Evolutionary conservation across 2,797 vertebrate species (phyloP).

Genomic region (Nothura maculosa): DNA sequence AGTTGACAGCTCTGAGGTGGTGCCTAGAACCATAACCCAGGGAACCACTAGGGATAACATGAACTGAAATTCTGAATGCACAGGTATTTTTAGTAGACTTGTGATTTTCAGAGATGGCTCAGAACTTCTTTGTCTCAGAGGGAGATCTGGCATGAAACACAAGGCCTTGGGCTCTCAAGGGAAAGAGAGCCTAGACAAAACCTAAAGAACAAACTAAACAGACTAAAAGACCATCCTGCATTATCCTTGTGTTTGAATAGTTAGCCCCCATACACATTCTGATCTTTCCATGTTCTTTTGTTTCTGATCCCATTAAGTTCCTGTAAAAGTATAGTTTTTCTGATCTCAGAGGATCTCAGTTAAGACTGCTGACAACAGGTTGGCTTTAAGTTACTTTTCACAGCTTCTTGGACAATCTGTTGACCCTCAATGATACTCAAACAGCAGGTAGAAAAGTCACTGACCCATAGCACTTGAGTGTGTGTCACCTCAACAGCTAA

Average conservation of each 20-base stretch:
- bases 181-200: background rate
- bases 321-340: background rate
- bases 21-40: background rate
- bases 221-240: background rate
- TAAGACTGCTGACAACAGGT: background rate
- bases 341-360: background rate
- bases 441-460: background rate
- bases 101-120: background rate
- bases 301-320: background rate
- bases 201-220: background rate
- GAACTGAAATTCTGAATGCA: background rate
- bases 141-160: background rate
- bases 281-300: background rate
- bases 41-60: background rate
- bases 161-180: background rate
- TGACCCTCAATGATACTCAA: background rate
- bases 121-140: background rate
- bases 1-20: background rate
- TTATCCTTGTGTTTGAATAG: fast-evolving
- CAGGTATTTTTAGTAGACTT: background rate
- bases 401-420: background rate
- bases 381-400: background rate
- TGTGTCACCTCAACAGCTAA: background rate
- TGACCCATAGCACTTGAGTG: background rate
- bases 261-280: background rate